A percentile compares a stretch with the other conserved stretches of the same genome.
phyloP scores from a whole-genome alignment of 2,888 invertebrate genomes.

The Lasius platythorax region DNA sequence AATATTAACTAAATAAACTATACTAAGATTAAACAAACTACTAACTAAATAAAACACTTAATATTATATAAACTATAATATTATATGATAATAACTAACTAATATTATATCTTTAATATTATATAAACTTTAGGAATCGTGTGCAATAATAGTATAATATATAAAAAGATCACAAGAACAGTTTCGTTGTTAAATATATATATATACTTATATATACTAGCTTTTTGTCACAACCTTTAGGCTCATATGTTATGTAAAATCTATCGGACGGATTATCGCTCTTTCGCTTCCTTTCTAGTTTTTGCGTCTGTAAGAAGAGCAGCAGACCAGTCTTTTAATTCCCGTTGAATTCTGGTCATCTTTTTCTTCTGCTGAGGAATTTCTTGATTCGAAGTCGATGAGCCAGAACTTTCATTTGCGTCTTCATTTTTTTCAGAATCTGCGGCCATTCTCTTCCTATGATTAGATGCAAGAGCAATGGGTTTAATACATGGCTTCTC shows the following conservation, averaged over 20 bases:
- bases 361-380: background rate
- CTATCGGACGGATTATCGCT: background rate
- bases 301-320: background rate
- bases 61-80: too few species aligned
- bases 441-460: background rate
- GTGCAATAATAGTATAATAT: background rate
- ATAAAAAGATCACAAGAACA: background rate
- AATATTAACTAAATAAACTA: too few species aligned
- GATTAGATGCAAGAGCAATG: background rate
- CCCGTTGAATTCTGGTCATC: background rate
- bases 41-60: too few species aligned
- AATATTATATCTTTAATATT: too few species aligned
- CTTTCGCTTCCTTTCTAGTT: background rate
- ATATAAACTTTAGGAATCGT: too few species aligned
- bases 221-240: background rate
- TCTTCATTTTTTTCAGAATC: background rate
- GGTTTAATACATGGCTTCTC: background rate
- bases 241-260: too few species aligned
- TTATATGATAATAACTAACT: too few species aligned
- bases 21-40: too few species aligned
- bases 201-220: too few species aligned
- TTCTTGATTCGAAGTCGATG: background rate
- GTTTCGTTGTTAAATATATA: too few species aligned
- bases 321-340: background rate
- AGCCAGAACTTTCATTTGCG: background rate